Percentiles rank a stretch among this genome's conserved stretches.
Conservation (phyloP, 2,888 invertebrate genomes). For the Cotesia congregata region DNA sequence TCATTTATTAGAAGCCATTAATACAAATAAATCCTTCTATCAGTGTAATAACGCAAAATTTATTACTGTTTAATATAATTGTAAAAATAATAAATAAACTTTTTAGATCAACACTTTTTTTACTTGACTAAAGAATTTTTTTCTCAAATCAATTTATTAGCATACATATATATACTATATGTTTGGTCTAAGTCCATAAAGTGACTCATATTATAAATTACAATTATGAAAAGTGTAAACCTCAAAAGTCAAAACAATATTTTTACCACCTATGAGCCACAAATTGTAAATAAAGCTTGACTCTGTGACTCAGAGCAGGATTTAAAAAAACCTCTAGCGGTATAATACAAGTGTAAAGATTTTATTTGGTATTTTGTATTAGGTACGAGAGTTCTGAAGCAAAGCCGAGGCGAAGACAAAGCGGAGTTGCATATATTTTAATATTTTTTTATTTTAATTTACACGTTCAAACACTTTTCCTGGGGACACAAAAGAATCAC, state of each 20-base stretch:
- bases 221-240: background rate
- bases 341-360: too few species aligned
- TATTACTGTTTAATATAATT: too few species aligned
- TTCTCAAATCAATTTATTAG: too few species aligned
- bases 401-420: slow-evolving; percentile 2
- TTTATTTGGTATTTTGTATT: too few species aligned
- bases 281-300: background rate
- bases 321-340: background rate
- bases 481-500: slow-evolving; percentile 36
- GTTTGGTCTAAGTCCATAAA: background rate
- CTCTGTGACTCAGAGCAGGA: background rate
- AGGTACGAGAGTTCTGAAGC: background rate
- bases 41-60: too few species aligned
- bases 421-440: background rate
- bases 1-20: too few species aligned
- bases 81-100: background rate
- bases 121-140: too few species aligned
- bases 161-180: background rate
- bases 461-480: slow-evolving; percentile 13
- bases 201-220: too few species aligned
- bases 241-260: background rate
- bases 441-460: slow-evolving; percentile 24
- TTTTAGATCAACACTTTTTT: too few species aligned
- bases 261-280: background rate
- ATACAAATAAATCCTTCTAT: too few species aligned